Percentiles rank a stretch among this genome's conserved stretches.
Conservation (phyloP, 2,888 invertebrate species). For the Timema podura region DNA sequence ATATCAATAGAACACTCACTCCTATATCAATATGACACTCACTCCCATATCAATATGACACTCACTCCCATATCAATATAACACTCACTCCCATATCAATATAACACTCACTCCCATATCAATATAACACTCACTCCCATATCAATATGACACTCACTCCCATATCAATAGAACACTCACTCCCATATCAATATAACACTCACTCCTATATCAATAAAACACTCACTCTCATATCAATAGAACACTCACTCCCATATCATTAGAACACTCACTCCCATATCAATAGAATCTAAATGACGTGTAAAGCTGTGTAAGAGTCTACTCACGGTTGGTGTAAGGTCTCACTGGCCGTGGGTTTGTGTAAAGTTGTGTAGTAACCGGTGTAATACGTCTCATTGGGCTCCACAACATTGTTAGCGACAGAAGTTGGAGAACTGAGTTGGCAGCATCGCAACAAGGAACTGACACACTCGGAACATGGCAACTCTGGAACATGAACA, state of each 20-base stretch:
- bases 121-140: too few relatives aligned
- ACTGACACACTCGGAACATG: slow-evolving; percentile 62
- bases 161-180: too few relatives aligned
- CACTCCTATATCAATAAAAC: too few relatives aligned
- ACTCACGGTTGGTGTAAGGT: slow-evolving; percentile 29
- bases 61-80: too few relatives aligned
- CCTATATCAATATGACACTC: too few relatives aligned
- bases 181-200: too few relatives aligned
- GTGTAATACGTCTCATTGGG: slow-evolving; percentile 29
- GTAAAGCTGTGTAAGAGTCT: neutral
- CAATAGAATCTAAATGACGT: neutral
- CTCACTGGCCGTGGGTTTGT: slow-evolving; percentile 29
- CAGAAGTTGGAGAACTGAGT: slow-evolving; percentile 33
- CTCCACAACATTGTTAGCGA: neutral
- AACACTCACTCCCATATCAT: neutral
- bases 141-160: too few relatives aligned
- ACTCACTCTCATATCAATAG: neutral
- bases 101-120: too few relatives aligned
- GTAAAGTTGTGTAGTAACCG: slow-evolving; percentile 31
- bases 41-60: too few relatives aligned
- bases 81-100: too few relatives aligned
- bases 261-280: neutral
- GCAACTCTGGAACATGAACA: slow-evolving; percentile 35
- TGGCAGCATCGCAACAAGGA: slow-evolving; percentile 61
- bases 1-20: too few relatives aligned